Evolutionary conservation across 2,888 invertebrate species (phyloP), one percentile per base, ranked within the genome.

Genomic region (Caenorhabditis sp.): DNA sequence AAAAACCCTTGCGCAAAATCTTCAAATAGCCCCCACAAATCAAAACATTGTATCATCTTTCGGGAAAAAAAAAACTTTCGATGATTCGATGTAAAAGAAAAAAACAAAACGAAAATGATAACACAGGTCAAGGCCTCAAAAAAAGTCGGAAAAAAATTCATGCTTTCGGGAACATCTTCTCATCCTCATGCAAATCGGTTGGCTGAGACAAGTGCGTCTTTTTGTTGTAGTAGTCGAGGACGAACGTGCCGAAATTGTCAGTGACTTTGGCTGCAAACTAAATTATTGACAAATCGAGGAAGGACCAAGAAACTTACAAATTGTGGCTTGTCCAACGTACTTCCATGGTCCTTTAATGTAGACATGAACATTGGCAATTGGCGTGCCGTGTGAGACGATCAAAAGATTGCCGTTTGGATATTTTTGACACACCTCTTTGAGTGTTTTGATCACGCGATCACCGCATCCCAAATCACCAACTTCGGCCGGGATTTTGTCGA

Each of bases 331-430:
- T 49, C 85, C 85, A 6, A 81, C 80, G 69, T 85, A 85, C 31
- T 75, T 76, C 80, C 83, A 82, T 43, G 66, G 64, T 26, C 81
- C 81, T 54, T 68, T 69, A 26, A 86, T 61, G 24, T 73, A 82
- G 2, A 75, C 65, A 59, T 86, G 84, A n/a, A 81, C 62, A 31
- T 82, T 81, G 26, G 82, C 83, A 50, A 86, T 79, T 5, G 86
- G 84, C 8, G 81, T 77, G 17, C 85, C 86, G 69, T 86, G 86
- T 3, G 81, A 82, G 10, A 86, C 81, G 55, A 85, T 69, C 24
- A 86, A 70, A 31, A 86, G 65, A 60, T 84, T 83, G 19, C 82
- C 78, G 65, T 27, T 63, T 23, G 75, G 79, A 68, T 63, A 79
- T 23, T 78, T 81, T 27, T 69, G 62, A 8, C 79, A 59, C 4